A percentile compares a stretch with the other conserved stretches of the same genome.
Conservation (phyloP, 2,113 vertebrate species). For the Apteryx mantelli region DNA sequence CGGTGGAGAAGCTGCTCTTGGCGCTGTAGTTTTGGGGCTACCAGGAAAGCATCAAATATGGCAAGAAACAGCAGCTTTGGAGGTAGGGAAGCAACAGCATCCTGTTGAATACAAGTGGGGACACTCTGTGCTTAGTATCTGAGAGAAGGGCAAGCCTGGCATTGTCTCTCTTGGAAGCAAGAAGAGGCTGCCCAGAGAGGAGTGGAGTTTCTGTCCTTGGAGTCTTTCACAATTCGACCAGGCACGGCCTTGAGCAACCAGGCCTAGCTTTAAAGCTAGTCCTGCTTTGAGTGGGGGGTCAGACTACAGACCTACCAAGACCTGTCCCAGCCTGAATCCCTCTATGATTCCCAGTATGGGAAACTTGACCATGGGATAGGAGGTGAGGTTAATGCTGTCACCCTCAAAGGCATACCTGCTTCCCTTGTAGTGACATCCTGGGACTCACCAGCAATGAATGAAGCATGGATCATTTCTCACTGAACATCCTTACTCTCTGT, state of each 20-base stretch:
- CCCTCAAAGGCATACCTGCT: background rate
- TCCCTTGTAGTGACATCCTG: background rate
- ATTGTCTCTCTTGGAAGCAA: too few relatives aligned
- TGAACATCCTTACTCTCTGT: background rate
- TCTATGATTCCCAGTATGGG: fast-evolving
- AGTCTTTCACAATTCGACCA: background rate
- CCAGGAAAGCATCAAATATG: too few relatives aligned
- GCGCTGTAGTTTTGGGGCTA: too few relatives aligned
- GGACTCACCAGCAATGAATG: background rate
- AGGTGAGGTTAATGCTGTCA: background rate
- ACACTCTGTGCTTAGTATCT: too few relatives aligned
- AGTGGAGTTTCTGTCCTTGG: background rate
- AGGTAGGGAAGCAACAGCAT: too few relatives aligned
- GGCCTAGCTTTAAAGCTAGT: background rate
- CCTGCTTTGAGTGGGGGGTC: background rate
- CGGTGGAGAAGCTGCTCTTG: too few relatives aligned
- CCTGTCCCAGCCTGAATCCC: background rate
- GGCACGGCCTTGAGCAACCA: background rate
- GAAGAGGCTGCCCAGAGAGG: background rate
- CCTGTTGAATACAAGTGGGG: too few relatives aligned
- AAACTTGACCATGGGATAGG: background rate
- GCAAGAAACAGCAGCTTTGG: too few relatives aligned
- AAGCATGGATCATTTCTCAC: background rate
- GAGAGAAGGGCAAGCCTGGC: too few relatives aligned
- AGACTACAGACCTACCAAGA: background rate